Evolutionary conservation across 2,888 invertebrate genomes (phyloP).

Genomic region (Lapara coniferarum): DNA sequence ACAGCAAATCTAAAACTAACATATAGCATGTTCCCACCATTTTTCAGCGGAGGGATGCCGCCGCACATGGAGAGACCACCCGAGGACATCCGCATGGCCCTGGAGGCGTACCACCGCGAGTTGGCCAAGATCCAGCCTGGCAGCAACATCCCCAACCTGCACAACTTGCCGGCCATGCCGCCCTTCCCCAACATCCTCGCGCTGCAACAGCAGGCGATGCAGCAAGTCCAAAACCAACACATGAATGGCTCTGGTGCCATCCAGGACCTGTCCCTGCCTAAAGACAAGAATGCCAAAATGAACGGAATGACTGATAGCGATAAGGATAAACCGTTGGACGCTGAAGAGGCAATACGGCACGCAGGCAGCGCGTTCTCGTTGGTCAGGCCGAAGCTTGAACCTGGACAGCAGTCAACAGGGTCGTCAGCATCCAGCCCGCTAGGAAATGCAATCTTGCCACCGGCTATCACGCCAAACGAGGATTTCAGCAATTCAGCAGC

Average conservation of each 20-base stretch:
- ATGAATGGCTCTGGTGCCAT: constrained; percentile 87
- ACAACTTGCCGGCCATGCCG: constrained; percentile 79
- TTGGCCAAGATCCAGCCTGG: constrained; percentile 93
- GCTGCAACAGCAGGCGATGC: constrained; percentile 87
- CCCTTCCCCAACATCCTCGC: constrained; percentile 88
- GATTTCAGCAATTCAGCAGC: constrained; percentile 92
- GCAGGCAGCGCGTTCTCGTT: constrained; percentile 94
- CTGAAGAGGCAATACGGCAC: constrained; percentile 89
- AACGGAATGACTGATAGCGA: constrained; percentile 87
- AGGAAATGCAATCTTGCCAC: constrained; percentile 93
- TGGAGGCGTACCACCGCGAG: constrained; percentile 97
- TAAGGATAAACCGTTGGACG: constrained; percentile 85
- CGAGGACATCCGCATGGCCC: constrained; percentile 95
- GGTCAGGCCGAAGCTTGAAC: constrained; percentile 93
- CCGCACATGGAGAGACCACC: constrained; percentile 84
- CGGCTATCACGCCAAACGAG: constrained; percentile 91
- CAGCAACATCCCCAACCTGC: constrained; percentile 84
- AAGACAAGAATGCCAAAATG: constrained; percentile 87
- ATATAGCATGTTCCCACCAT: constrained; percentile 91
- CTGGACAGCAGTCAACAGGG: constrained; percentile 88
- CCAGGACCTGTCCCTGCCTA: constrained; percentile 94
- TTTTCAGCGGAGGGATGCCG: constrained; percentile 89
- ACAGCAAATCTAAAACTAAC: constrained; percentile 85
- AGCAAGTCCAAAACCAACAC: constrained; percentile 76
- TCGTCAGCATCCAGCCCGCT: constrained; percentile 93